Evolutionary conservation across 2,113 vertebrate genomes (phyloP), one percentile per base, ranked within the genome.

Genomic region (Girardinichthys multiradiatus): DNA sequence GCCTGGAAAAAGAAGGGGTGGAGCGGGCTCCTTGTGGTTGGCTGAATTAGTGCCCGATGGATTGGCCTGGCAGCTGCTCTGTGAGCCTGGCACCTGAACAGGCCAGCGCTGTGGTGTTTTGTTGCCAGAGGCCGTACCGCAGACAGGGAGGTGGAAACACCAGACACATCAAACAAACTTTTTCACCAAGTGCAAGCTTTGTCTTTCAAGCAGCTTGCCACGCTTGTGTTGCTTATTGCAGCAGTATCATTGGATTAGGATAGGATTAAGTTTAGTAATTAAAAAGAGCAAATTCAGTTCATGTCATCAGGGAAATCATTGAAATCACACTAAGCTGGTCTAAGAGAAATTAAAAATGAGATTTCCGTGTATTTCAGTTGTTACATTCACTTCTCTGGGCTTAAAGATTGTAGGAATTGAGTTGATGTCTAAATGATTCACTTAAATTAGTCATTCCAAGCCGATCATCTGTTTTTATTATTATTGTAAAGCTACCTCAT

Each of bases 31-130:
- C 87, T 91, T 86, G 85, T 83, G 84, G 91, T 74, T 88, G 90
- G 85, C 76, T 91, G 90, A 93, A 91, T 93, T 90, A 91, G 82
- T 86, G 90, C 86, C 90, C 80, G 86, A 88, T 92, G 91, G 83
- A 89, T 83, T 73, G 72, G 89, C 85, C 89, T 85, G 89, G 86
- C 92, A 93, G 91, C 90, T 93, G 91, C 73, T 82, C 75, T 74
- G 72, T 79, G 74, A 39, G 79, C 67, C 86, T 93, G 92, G 92
- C 92, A 79, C 63, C 21, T 73, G 83, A 79, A 89, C 85, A 90
- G 87, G 79, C 90, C 81, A 80, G 89, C 84, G 82, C 84, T 54
- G 76, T 19, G 64, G 81, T 64, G 61, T 64, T 51, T 83, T 72
- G 89, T 92, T 91, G 87, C 86, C 90, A 83, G 83, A 17, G 89